A percentile compares a stretch with the other conserved stretches of the same genome.
These are phyloP conservation scores for Pseudomugil tenellus DNA, from an alignment of 2,797 vertebrate genomes.

Conservation along the genomic window DNA sequence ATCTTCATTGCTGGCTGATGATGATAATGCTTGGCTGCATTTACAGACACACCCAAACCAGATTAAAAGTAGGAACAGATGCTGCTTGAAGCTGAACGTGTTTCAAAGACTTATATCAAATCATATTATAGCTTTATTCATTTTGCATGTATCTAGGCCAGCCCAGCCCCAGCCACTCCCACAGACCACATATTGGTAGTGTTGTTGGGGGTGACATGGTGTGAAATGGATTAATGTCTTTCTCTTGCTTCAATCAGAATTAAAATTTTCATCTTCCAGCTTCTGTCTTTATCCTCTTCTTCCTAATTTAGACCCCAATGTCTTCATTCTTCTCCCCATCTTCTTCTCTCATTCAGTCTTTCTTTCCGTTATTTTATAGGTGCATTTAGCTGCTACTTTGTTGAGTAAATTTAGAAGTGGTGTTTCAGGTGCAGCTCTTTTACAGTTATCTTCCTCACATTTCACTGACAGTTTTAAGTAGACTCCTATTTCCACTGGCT, in stretches of 20 bases:
- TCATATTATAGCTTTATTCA: conserved; percentile 74
- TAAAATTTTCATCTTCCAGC: conserved; percentile 59
- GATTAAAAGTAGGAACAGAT: conserved; percentile 80
- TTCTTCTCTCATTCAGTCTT: conserved; percentile 14
- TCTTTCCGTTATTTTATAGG: conserved; percentile 8
- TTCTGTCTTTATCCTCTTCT: conserved; percentile 38
- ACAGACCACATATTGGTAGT: conserved; percentile 74
- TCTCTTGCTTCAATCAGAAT: conserved; percentile 57
- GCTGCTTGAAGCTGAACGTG: conserved; percentile 65
- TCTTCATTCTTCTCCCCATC: conserved; percentile 9
- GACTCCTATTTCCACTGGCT: conserved; percentile 35
- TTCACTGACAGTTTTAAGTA: conserved; percentile 19
- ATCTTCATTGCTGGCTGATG: conserved; percentile 58
- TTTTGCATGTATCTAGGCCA: conserved; percentile 80
- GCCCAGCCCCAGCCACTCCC: conserved; percentile 74
- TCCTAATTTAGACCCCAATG: conserved; percentile 17
- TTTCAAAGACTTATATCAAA: conserved; percentile 79
- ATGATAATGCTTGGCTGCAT: conserved; percentile 62
- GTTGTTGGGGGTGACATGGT: conserved; percentile 69
- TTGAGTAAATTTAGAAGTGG: conserved; percentile 24
- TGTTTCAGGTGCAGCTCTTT: conserved; percentile 18
- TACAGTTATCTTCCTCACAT: conserved; percentile 5
- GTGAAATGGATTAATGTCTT: conserved; percentile 73
- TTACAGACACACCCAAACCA: conserved; percentile 72
- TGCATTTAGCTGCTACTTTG: conserved; percentile 23